phyloP scores from a whole-genome alignment of 2,113 vertebrate species.

The Lamprotornis superbus region DNA sequence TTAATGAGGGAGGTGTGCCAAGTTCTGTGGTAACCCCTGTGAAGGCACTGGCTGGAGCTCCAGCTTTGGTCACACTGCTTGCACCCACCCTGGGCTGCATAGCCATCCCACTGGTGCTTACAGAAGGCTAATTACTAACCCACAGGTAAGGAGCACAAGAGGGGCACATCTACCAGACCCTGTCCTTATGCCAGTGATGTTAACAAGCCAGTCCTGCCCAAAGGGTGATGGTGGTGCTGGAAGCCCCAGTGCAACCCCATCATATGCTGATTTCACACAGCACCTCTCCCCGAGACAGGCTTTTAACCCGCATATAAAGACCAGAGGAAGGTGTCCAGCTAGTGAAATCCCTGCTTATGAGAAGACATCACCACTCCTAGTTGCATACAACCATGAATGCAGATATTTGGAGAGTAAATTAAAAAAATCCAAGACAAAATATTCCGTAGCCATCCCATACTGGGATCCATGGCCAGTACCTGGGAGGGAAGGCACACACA shows the following conservation, averaged over 20 bases:
- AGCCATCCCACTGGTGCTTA: background rate
- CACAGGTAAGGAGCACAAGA: background rate
- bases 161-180: fast-evolving
- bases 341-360: background rate
- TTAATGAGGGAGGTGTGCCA: fast-evolving
- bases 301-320: background rate
- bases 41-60: background rate
- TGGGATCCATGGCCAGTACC: no score
- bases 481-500: background rate
- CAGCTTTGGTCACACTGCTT: fast-evolving
- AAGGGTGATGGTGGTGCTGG: background rate
- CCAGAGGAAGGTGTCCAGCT: background rate
- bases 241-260: background rate
- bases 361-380: background rate
- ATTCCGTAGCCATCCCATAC: background rate
- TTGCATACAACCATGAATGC: fast-evolving
- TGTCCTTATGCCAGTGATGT: fast-evolving
- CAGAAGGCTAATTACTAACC: background rate
- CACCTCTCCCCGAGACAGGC: background rate
- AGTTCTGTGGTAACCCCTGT: background rate
- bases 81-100: background rate
- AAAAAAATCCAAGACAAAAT: background rate
- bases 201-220: fast-evolving
- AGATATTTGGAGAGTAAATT: fast-evolving
- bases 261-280: background rate